Evolutionary conservation across 1,140 invertebrate genomes (phyloP).

Genomic region (Zophobas atratus): DNA sequence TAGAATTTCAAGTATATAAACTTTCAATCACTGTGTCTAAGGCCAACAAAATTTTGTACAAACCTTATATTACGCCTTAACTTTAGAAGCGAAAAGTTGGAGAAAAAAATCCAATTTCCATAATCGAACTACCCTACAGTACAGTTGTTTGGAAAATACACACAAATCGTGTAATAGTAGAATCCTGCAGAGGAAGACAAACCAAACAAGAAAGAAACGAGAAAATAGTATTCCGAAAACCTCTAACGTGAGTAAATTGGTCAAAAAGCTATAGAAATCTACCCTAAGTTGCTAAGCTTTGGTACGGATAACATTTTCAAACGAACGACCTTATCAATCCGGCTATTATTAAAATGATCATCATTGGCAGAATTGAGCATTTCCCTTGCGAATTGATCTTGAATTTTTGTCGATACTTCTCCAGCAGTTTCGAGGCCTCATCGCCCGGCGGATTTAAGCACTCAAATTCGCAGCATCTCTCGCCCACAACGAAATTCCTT

Average conservation of each 20-base stretch:
- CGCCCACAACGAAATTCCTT: constrained; percentile 81
- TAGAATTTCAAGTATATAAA: constrained; percentile 35
- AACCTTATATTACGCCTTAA: constrained; percentile 22
- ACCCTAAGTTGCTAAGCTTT: constrained; percentile 30
- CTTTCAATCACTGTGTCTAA: constrained; percentile 39
- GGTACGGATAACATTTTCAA: constrained; percentile 31
- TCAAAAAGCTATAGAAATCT: constrained; percentile 42
- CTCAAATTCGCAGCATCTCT: constrained; percentile 84
- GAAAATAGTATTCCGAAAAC: not conserved
- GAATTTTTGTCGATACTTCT: constrained; percentile 57
- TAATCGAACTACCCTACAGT: not conserved
- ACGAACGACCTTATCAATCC: constrained; percentile 24
- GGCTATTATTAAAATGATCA: constrained; percentile 22
- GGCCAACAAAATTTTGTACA: constrained; percentile 33
- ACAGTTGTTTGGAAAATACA: not conserved
- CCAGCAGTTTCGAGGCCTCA: constrained; percentile 65
- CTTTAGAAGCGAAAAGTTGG: constrained; percentile 11
- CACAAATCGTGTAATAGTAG: constrained; percentile 14
- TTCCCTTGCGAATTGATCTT: constrained; percentile 47
- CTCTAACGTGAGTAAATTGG: constrained; percentile 33
- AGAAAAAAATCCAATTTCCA: not conserved
- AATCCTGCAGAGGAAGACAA: constrained; percentile 33
- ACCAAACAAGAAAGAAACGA: not conserved
- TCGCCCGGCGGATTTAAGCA: constrained; percentile 80
- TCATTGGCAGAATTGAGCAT: constrained; percentile 33